Base-by-base conservation (phyloP, 1,140 invertebrate species). In the Tachypleus tridentatus region DNA sequence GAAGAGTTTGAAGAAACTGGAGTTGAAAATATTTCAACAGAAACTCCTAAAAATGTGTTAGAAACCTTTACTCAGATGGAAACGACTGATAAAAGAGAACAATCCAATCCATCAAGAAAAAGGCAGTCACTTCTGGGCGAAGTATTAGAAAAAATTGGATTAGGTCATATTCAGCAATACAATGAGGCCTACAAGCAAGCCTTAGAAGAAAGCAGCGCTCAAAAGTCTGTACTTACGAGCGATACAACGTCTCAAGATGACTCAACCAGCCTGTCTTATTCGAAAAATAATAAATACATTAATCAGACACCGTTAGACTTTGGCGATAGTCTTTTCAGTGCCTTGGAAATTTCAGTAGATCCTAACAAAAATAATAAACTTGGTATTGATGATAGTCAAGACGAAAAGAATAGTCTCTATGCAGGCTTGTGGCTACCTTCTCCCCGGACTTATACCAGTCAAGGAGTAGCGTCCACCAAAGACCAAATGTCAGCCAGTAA, bases 121-220 rank as follows among this genome's bases (percentile, higher is more conserved):
- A 85, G 62, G 2, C 70, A 72, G 61, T 90, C 91, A 47, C 79
- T 97, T n/a, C 89, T 98, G 49, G 91, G 91, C 8, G 93, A 98
- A 76, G 82, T 97, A 4, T 97, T 98, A 89, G 91, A 96, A 74
- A 93, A 95, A 75, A 94, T 96, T 74, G 93, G 93, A 0, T 77
- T 98, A 49, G 91, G 87, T 67, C 93, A 92, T 75, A 94, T 97
- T 71, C 90, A 91, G 60, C 90, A 94, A 75, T 97, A 97, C 76
- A 94, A 86, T 65, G 93, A 98, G 77, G 93, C 94, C 9, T 97
- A 95, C 72, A 89, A 92, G 69, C 91, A 95, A 77, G 93, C 93
- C 0, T 79, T 97, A 9, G 91, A 93, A 75, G 93, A 97, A 77
- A 74, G 70, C 61, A 58, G 64, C 51, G 68, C 66, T 58, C 60